Evolutionary conservation across 2,888 invertebrate genomes (phyloP).

Genomic region (Phytoseiulus persimilis): DNA sequence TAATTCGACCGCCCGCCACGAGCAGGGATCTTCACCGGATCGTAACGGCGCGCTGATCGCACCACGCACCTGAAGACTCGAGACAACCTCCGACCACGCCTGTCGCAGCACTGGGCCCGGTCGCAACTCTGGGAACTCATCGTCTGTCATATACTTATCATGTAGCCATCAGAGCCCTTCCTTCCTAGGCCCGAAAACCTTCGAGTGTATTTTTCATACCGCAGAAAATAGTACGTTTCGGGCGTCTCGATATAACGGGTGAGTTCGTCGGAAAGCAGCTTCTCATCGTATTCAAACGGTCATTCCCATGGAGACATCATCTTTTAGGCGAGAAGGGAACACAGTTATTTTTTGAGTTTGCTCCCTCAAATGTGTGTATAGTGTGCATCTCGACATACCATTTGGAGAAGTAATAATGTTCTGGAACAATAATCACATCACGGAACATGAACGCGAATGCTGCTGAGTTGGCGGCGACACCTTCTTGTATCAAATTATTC

Average conservation of each 20-base stretch:
- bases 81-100: too few species aligned
- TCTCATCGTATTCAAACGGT: too few species aligned
- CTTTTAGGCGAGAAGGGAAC: neutral
- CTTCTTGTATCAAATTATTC: neutral
- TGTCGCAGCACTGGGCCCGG: neutral
- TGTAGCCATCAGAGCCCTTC: neutral
- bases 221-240: too few species aligned
- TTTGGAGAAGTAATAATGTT: neutral
- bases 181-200: neutral
- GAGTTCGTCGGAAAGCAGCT: too few species aligned
- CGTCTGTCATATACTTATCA: neutral
- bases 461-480: neutral
- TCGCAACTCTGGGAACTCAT: neutral
- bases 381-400: neutral
- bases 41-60: too few species aligned
- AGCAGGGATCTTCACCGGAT: too few species aligned
- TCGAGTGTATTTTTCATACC: neutral
- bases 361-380: neutral
- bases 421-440: neutral
- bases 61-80: too few species aligned
- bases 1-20: too few species aligned
- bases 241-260: too few species aligned
- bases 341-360: neutral
- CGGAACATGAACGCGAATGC: neutral
- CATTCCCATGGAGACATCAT: neutral